Conservation (phyloP, 2,888 invertebrate genomes). For the Cerceris ruficornis region DNA sequence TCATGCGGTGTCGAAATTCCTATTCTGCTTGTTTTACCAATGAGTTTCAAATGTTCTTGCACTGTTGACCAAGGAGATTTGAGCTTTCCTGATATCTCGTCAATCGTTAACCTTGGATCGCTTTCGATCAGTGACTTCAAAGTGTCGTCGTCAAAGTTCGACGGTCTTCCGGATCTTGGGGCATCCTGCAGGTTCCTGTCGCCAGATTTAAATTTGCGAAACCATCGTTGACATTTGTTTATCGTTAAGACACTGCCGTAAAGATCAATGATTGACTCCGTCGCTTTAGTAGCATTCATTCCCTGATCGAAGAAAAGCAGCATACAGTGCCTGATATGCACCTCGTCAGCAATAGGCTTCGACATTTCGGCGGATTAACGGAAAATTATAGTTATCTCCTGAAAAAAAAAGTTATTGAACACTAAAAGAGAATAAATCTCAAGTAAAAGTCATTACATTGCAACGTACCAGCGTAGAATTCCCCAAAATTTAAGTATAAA, state of each 20-base stretch:
- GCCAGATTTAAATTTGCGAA: background rate
- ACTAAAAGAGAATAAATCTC: background rate
- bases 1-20: background rate
- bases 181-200: background rate
- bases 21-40: background rate
- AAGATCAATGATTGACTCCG: background rate
- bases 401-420: background rate
- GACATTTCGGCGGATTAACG: background rate
- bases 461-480: background rate
- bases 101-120: background rate
- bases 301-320: background rate
- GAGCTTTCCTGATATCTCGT: background rate
- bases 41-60: background rate
- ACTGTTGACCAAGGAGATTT: conserved; percentile 4
- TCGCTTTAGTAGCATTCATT: conserved; percentile 1
- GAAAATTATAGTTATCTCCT: background rate
- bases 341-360: background rate
- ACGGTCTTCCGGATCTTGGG: background rate
- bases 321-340: conserved; percentile 3
- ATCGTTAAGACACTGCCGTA: conserved; percentile 9
- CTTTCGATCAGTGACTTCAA: background rate
- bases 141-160: background rate
- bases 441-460: background rate
- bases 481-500: background rate
- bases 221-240: conserved; percentile 16